These are phyloP conservation scores for Drosophila serrata DNA, from an alignment of 1,140 invertebrate species.

Conservation along the genomic window DNA sequence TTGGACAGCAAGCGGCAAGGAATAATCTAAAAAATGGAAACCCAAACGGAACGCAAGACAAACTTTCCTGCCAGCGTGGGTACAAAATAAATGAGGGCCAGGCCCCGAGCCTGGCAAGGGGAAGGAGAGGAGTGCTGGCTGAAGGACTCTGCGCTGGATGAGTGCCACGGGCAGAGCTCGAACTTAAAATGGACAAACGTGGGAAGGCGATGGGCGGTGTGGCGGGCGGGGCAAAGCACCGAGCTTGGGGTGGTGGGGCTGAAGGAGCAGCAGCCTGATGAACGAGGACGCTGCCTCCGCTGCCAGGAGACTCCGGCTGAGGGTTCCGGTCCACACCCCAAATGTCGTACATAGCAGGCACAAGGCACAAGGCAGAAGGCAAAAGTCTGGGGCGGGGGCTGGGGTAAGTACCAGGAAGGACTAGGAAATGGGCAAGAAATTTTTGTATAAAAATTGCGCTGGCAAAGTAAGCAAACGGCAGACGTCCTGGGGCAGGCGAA, in stretches of 20 bases:
- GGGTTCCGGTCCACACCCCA: slow-evolving; percentile 49
- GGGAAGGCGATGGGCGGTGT: slow-evolving; percentile 37
- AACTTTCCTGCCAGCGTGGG: slow-evolving; percentile 81
- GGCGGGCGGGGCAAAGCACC: neutral
- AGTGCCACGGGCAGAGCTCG: slow-evolving; percentile 80
- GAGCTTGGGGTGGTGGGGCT: slow-evolving; percentile 8
- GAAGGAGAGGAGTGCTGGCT: slow-evolving; percentile 39
- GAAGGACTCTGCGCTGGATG: slow-evolving; percentile 77
- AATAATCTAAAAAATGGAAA: slow-evolving; percentile 84
- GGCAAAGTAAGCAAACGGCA: slow-evolving; percentile 69
- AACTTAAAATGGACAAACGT: slow-evolving; percentile 83
- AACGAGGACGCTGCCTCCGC: slow-evolving; percentile 72
- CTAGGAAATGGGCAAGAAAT: slow-evolving; percentile 55
- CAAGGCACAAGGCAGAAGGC: neutral
- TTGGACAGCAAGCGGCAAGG: slow-evolving; percentile 63
- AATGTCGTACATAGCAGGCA: slow-evolving; percentile 47
- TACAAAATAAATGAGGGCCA: slow-evolving; percentile 80
- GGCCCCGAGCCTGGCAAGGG: slow-evolving; percentile 18
- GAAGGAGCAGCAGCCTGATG: slow-evolving; percentile 70
- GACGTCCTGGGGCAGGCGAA: slow-evolving; percentile 65
- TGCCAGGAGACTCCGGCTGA: slow-evolving; percentile 62
- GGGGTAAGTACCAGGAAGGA: slow-evolving; percentile 16
- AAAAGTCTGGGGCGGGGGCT: neutral
- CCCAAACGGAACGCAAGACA: slow-evolving; percentile 82
- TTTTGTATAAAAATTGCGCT: slow-evolving; percentile 83